Percentiles rank a stretch among this genome's conserved stretches.
phyloP scores from a whole-genome alignment of 2,113 vertebrate genomes.

The Colossoma macropomum region DNA sequence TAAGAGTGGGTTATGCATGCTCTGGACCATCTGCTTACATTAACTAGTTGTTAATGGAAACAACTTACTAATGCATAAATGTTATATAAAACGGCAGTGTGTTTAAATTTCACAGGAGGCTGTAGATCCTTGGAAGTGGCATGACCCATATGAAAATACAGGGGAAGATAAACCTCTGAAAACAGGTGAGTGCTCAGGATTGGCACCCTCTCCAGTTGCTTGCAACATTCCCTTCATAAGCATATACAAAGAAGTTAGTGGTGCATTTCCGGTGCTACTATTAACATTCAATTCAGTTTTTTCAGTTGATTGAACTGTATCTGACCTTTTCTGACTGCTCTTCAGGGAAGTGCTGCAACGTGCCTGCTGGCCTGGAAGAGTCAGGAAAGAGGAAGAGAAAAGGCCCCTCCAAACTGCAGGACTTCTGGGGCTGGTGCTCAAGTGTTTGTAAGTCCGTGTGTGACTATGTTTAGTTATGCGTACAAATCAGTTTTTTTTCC shows the following conservation, averaged over 20 bases:
- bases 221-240: not conserved
- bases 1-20: not conserved
- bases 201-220: not conserved
- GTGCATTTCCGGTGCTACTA: not conserved
- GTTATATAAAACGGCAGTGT: not conserved
- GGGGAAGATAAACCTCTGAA: constrained; percentile 79
- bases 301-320: not conserved
- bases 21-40: not conserved
- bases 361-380: constrained; percentile 78
- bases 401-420: constrained; percentile 67
- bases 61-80: not conserved
- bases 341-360: constrained; percentile 80
- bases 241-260: not conserved
- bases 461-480: not conserved
- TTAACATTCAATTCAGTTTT: not conserved
- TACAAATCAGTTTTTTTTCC: not conserved
- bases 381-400: constrained; percentile 84
- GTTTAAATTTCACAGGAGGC: constrained; percentile 68
- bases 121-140: constrained; percentile 79
- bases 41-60: not conserved
- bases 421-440: constrained; percentile 86
- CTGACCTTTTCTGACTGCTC: not conserved
- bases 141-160: constrained; percentile 78
- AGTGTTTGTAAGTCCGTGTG: constrained; percentile 77
- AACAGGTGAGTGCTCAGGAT: constrained; percentile 72